These are phyloP conservation scores for Pristionchus exspectatus DNA, from an alignment of 2,888 invertebrate genomes.

Conservation along the genomic window DNA sequence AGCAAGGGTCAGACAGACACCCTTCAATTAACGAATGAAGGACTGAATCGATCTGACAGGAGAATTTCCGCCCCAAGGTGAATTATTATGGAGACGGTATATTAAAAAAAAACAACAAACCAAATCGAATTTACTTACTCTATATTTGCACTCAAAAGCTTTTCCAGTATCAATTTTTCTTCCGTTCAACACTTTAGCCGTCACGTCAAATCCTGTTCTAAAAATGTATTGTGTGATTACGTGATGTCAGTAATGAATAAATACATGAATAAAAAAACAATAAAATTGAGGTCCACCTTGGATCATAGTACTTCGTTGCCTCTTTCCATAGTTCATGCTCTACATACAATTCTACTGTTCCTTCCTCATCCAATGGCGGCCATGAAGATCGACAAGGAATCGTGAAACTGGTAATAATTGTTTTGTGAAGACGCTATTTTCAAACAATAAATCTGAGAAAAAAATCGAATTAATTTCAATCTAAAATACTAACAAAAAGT, in stretches of 20 bases:
- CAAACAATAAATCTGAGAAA: too few relatives aligned
- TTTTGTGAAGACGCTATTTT: background rate
- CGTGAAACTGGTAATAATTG: conserved; percentile 1
- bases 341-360: conserved; percentile 59
- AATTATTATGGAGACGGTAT: background rate
- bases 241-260: background rate
- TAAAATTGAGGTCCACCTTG: conserved; percentile 54
- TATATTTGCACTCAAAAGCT: conserved; percentile 31
- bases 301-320: conserved; percentile 61
- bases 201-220: conserved; percentile 48
- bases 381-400: conserved; percentile 46
- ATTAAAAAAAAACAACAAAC: background rate
- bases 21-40: background rate
- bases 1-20: background rate
- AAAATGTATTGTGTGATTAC: too few relatives aligned
- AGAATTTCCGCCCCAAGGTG: background rate
- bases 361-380: conserved; percentile 46
- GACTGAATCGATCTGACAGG: background rate
- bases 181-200: conserved; percentile 6
- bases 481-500: too few relatives aligned
- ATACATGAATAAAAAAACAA: background rate
- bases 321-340: conserved; percentile 59
- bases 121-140: background rate
- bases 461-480: too few relatives aligned
- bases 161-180: background rate